Evolutionary conservation across 2,888 invertebrate species (phyloP).

Genomic region (Teleogryllus oceanicus): DNA sequence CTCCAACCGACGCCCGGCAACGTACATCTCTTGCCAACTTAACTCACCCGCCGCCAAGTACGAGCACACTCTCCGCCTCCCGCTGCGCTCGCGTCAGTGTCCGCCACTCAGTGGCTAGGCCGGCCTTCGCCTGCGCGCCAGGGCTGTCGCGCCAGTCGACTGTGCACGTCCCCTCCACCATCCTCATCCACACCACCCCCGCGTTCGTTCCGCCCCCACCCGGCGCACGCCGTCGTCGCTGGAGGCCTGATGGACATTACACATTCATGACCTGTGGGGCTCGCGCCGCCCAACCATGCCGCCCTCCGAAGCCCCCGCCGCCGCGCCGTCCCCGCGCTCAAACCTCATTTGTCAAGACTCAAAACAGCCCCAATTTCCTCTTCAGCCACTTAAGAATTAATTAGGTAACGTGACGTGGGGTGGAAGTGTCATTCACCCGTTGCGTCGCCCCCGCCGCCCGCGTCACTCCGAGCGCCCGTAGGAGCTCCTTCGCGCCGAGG

Average conservation of each 20-base stretch:
- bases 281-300: background rate
- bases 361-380: conserved; percentile 1
- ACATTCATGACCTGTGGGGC: conserved; percentile 9
- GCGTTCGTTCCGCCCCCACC: background rate
- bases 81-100: too few species aligned
- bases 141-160: background rate
- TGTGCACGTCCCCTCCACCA: background rate
- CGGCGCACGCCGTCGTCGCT: background rate
- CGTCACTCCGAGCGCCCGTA: background rate
- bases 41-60: too few species aligned
- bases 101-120: too few species aligned
- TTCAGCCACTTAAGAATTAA: conserved; percentile 10
- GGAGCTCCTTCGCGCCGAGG: background rate
- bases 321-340: background rate
- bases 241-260: conserved; percentile 7
- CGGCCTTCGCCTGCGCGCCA: too few species aligned
- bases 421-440: background rate
- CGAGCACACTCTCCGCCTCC: too few species aligned
- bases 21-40: too few species aligned
- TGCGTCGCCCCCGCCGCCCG: background rate
- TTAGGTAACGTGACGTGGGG: background rate
- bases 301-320: background rate
- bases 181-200: background rate
- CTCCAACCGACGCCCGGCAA: too few species aligned
- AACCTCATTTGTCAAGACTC: conserved; percentile 18